Conservation (phyloP, 1,140 invertebrate species). For the Lordiphosa stackelbergi region DNA sequence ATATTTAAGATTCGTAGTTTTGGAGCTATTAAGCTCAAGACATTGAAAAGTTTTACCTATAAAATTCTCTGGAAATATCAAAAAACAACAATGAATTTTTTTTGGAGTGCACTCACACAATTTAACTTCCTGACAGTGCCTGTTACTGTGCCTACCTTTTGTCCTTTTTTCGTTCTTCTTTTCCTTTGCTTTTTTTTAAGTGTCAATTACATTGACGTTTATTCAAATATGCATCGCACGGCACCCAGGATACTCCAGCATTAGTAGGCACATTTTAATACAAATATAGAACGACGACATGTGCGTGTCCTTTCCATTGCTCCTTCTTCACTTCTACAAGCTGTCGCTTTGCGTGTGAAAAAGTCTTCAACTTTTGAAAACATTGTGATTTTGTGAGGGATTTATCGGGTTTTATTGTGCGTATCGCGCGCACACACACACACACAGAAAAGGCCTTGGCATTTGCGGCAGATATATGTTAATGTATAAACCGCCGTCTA, state of each 20-base stretch:
- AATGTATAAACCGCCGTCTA: slow-evolving; percentile 50
- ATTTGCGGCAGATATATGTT: slow-evolving; percentile 64
- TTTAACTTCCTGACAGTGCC: slow-evolving; percentile 13
- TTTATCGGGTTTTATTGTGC: slow-evolving; percentile 73
- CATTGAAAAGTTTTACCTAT: no score
- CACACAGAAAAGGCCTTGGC: slow-evolving; percentile 33
- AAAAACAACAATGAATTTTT: neutral
- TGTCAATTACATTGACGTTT: slow-evolving; percentile 76
- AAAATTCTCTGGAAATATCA: no score
- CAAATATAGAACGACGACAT: slow-evolving; percentile 17
- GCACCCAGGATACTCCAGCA: slow-evolving; percentile 43
- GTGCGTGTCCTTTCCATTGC: slow-evolving; percentile 14
- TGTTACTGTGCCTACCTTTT: slow-evolving; percentile 4
- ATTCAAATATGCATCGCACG: slow-evolving; percentile 69
- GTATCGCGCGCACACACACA: slow-evolving; percentile 40
- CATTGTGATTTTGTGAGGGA: slow-evolving; percentile 64
- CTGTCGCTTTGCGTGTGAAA: slow-evolving; percentile 60
- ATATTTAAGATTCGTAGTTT: no score
- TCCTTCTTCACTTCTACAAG: slow-evolving; percentile 13
- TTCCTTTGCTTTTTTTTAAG: slow-evolving; percentile 44
- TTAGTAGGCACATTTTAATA: slow-evolving; percentile 38
- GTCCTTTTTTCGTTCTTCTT: slow-evolving; percentile 10
- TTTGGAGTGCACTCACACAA: slow-evolving; percentile 6
- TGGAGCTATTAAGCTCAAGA: no score
- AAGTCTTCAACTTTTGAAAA: slow-evolving; percentile 60